Evolutionary conservation across 2,888 invertebrate species (phyloP).

Genomic region (Caenorhabditis sp.): DNA sequence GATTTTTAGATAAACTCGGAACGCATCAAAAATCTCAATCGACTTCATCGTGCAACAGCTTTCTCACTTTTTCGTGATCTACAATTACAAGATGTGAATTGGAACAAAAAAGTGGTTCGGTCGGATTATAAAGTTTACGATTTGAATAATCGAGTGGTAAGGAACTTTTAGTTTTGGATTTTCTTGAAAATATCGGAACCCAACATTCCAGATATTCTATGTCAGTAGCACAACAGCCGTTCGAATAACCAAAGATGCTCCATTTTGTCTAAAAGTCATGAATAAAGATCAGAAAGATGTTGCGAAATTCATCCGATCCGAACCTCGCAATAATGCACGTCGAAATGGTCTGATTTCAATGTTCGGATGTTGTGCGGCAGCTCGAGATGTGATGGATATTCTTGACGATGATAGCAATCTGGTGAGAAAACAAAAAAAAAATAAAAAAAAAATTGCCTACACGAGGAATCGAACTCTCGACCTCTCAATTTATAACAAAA

Average conservation of each 20-base stretch:
- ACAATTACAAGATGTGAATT: not conserved
- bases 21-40: conserved; percentile 12
- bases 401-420: conserved; percentile 19
- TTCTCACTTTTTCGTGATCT: conserved; percentile 25
- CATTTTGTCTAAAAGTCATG: conserved; percentile 35
- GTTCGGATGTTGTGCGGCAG: conserved; percentile 31
- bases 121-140: conserved; percentile 37
- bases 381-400: conserved; percentile 30
- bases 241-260: conserved; percentile 26
- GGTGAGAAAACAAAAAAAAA: conserved; percentile 5
- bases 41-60: conserved; percentile 23
- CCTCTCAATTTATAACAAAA: too few species aligned
- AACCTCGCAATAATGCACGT: conserved; percentile 18
- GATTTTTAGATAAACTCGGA: too few species aligned
- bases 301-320: conserved; percentile 26
- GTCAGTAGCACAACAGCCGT: conserved; percentile 28
- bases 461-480: too few species aligned
- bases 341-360: conserved; percentile 21
- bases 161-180: too few species aligned
- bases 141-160: conserved; percentile 35
- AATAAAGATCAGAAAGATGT: conserved; percentile 36
- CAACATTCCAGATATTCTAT: conserved; percentile 31
- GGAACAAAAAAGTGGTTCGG: conserved; percentile 6
- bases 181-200: too few species aligned
- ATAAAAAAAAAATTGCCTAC: too few species aligned